Conservation (phyloP, 1,140 invertebrate genomes). For the Pollicipes pollicipes region DNA sequence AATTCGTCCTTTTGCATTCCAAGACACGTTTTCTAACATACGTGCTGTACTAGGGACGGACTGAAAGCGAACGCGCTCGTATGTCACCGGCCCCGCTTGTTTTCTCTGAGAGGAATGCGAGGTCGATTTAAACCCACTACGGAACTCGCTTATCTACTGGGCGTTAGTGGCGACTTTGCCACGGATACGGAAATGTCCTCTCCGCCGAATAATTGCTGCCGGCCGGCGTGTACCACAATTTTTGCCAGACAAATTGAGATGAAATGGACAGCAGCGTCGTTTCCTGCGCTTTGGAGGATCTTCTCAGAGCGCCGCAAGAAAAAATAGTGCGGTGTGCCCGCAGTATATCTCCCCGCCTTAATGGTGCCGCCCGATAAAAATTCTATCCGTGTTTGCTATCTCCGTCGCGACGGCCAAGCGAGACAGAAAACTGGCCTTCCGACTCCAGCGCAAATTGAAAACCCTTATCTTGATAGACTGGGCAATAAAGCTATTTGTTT, state of each 20-base stretch:
- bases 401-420: not conserved
- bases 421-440: not conserved
- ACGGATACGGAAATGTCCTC: no score
- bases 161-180: no score
- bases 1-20: no score
- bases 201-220: not conserved
- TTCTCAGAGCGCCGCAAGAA: not conserved
- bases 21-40: no score
- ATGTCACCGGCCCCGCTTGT: no score
- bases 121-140: no score
- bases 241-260: not conserved
- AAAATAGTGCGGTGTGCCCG: not conserved
- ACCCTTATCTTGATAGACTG: not conserved
- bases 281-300: not conserved
- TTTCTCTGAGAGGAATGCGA: no score
- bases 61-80: no score
- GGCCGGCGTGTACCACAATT: not conserved
- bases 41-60: no score
- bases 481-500: conserved; percentile 2
- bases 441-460: not conserved
- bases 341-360: not conserved
- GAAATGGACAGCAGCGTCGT: not conserved
- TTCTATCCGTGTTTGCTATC: not conserved
- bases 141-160: no score
- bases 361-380: not conserved